Base-by-base conservation (phyloP, 2,888 invertebrate species). In the Acronicta aceris region DNA sequence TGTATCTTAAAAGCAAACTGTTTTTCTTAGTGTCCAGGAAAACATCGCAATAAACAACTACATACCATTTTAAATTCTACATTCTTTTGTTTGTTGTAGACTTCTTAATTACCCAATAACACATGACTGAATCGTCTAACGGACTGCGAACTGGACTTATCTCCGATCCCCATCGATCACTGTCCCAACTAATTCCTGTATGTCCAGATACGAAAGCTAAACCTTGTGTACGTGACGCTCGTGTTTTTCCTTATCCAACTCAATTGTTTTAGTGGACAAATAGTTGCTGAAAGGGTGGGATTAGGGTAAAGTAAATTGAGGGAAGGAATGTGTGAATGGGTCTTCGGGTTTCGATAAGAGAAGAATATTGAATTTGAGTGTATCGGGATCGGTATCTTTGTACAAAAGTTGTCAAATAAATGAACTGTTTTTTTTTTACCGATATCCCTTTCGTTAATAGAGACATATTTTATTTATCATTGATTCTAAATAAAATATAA, bases 251-350 rank as follows among this genome's bases (percentile, higher is more conserved):
- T 81, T 72, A 74, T 66, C 64, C 53, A 52, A 55, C 67, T 65
- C 84, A 82, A 88, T 87, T 87, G 86, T 88, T 87, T 86, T 82
- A 84, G 82, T 83, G 87, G 85, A 88, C 89, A 89, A 89, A 89
- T 86, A 89, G 88, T 87, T 85, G 82, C 78, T 63, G 52, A 74
- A 69, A 81, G 82, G 82, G 73, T 79, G 65, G 77, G 79, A 81
- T 57, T 61, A 81, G 81, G 81, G 81, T 72, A 75, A 16, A 27
- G 61, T 33, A 36, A 65, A 68, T 65, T 58, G 65, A 52, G 46
- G 56, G 13, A 7, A 21, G 51, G 61, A 46, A 48, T 57, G 64
- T 54, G 51, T 43, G 46, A 46, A 70, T 66, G 41, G 56, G 38
- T 57, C 65, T 55, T 52, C 5, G 13, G 13, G 36, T 36, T n/a